Conservation (phyloP, 1,140 invertebrate genomes). For the Zaprionus lachaisei region DNA sequence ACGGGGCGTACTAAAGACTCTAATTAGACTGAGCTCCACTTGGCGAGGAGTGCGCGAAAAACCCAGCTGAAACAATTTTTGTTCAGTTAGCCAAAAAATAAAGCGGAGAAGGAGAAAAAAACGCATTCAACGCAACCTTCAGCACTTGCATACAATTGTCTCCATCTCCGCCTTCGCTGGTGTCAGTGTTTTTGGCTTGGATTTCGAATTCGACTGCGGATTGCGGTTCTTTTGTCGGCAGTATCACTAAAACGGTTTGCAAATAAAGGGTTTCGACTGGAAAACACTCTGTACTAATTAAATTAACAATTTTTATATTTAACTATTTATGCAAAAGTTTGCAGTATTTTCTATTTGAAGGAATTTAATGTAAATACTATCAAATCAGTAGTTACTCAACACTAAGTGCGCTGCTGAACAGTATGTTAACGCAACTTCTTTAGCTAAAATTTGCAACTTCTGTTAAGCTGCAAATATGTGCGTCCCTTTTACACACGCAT, state of each 20-base stretch:
- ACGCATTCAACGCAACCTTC: conserved; percentile 64
- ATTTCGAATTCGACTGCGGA: conserved; percentile 38
- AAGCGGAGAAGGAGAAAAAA: background rate
- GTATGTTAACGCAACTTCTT: background rate
- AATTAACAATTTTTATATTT: background rate
- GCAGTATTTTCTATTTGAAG: background rate
- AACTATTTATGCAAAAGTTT: background rate
- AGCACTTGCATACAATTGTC: conserved; percentile 69
- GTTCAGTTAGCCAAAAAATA: conserved; percentile 15
- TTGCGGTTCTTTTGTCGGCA: conserved; percentile 61
- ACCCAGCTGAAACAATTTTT: conserved; percentile 40
- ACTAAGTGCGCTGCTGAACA: background rate
- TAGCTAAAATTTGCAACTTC: background rate
- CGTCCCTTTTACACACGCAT: background rate
- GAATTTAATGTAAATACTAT: background rate
- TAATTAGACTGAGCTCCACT: conserved; percentile 57
- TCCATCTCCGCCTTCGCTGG: conserved; percentile 21
- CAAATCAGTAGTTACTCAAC: background rate
- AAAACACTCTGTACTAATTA: background rate
- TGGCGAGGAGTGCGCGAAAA: conserved; percentile 55
- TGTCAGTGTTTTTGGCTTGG: conserved; percentile 24
- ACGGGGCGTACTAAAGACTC: conserved; percentile 70
- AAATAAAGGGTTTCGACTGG: background rate
- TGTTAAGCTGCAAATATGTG: background rate
- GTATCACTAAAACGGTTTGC: background rate